Evolutionary conservation across 2,113 vertebrate species (phyloP).

Genomic region (Pterocles orientalis): DNA sequence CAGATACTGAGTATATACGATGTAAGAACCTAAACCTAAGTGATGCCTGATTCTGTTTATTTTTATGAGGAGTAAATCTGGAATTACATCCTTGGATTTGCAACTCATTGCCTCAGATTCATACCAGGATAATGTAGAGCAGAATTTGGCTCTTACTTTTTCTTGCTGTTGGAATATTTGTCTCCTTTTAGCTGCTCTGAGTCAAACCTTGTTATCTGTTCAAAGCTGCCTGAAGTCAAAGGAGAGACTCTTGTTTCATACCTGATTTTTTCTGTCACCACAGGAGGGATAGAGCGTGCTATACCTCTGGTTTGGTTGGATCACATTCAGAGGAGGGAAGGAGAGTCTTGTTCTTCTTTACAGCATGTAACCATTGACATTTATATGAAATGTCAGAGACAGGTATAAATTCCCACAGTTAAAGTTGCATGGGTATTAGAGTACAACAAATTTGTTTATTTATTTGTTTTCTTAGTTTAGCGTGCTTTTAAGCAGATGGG

Average conservation of each 20-base stretch:
- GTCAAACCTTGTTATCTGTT: background rate
- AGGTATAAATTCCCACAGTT: background rate
- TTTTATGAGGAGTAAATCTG: background rate
- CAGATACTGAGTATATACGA: background rate
- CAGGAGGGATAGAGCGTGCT: background rate
- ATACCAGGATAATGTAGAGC: background rate
- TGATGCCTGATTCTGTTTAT: background rate
- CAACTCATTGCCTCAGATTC: background rate
- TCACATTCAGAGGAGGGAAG: background rate
- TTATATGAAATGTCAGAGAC: background rate
- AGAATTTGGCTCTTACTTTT: background rate
- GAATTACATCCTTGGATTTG: background rate
- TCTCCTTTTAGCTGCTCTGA: background rate
- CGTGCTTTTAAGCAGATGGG: background rate
- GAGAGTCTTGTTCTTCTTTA: background rate
- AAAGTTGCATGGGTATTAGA: background rate
- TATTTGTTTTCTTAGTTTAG: background rate
- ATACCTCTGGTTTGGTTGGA: background rate
- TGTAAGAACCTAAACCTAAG: conserved; percentile 35
- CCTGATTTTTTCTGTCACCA: background rate
- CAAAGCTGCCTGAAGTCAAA: background rate
- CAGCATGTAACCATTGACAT: background rate
- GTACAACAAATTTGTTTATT: background rate
- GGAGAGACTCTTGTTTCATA: background rate
- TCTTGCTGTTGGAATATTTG: background rate